Base-by-base conservation (phyloP, 2,888 invertebrate genomes). In the Phengaris alcon region DNA sequence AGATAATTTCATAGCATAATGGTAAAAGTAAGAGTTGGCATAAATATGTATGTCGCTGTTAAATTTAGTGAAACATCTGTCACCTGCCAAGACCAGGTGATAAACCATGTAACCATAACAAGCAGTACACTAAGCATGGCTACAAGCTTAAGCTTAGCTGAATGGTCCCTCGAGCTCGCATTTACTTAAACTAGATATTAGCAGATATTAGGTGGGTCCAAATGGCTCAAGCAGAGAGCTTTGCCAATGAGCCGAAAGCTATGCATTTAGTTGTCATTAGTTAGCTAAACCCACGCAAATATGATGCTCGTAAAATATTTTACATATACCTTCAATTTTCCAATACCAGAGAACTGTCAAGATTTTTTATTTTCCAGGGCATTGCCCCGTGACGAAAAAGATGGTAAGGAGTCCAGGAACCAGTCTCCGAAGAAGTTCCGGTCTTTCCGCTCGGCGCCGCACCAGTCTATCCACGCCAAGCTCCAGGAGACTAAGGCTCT, bases 351-450 rank as follows among this genome's bases (percentile, higher is more conserved):
- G 8, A 7, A 35, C 35, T 70, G 6, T 13, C 22, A 72, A 13
- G 22, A 52, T 22, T 2, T 22, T 51, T 35, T 52, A 13, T 54
- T 46, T 79, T 80, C 64, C 88, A 97, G 97, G 93, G 96, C 96
- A 75, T 95, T 97, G 79, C 96, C 97, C 77, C 96, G 97, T 84
- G 97, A 97, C 85, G 97, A 97, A 85, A 97, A 97, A 85, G 97
- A 97, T 80, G 96, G 97, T 82, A 97, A 97, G 89, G 97, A 96
- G 84, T 96, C 96, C 80, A 97, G 97, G 90, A 95, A 95, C 59
- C 88, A 88, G 77, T 96, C 96, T 59, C 96, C 97, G 73, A 95
- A 96, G 85, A 95, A 96, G 87, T 94, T 94, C 84, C 89, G 92
- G 52, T 93, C 93, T 44, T 95, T 94, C 94, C 93, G 92, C 84